These are phyloP conservation scores for Cairina moschata DNA, from an alignment of 2,113 vertebrate genomes.

Conservation along the genomic window DNA sequence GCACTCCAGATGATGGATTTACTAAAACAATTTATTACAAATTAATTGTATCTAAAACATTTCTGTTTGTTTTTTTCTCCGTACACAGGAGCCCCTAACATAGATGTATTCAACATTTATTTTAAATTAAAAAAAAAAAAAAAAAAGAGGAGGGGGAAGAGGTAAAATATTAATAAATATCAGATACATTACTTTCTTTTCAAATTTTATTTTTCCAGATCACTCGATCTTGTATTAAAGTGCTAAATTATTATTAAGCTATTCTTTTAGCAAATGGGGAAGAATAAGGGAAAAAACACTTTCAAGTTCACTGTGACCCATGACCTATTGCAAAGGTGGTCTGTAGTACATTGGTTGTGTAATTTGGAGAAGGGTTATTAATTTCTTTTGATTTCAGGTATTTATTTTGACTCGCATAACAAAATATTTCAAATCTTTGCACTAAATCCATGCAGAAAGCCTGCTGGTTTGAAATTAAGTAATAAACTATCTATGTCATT, in stretches of 20 bases:
- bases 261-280: background rate
- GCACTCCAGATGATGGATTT: background rate
- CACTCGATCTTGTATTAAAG: background rate
- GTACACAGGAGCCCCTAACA: background rate
- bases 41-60: background rate
- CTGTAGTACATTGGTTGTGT: background rate
- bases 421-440: background rate
- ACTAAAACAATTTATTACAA: background rate
- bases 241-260: background rate
- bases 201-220: background rate
- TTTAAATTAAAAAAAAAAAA: background rate
- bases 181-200: background rate
- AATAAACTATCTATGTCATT: background rate
- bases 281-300: background rate
- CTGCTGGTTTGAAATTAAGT: background rate
- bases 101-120: background rate
- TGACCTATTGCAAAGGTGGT: background rate
- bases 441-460: background rate
- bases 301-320: background rate
- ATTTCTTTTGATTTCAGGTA: background rate
- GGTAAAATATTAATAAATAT: background rate
- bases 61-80: background rate
- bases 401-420: background rate
- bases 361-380: background rate
- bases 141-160: background rate